Evolutionary conservation across 2,113 vertebrate genomes (phyloP).

Genomic region (Scartelaos histophorus): DNA sequence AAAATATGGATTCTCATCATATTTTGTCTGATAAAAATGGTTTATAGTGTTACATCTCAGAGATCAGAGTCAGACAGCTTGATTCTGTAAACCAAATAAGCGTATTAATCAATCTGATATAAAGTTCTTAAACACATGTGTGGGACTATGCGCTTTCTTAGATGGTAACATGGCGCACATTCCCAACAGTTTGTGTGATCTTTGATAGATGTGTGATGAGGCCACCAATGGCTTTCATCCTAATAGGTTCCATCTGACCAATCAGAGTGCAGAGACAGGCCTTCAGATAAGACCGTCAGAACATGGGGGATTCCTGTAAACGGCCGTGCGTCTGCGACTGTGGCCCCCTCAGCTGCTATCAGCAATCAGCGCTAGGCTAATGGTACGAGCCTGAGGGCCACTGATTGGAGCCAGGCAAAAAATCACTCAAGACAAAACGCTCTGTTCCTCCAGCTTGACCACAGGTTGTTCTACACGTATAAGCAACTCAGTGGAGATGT

Average conservation of each 20-base stretch:
- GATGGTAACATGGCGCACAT: conserved; percentile 31
- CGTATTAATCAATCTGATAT: neutral
- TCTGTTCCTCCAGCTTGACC: conserved; percentile 40
- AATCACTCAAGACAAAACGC: conserved; percentile 60
- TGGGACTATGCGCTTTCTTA: conserved; percentile 28
- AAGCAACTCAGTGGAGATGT: conserved; percentile 29
- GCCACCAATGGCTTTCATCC: conserved; percentile 69
- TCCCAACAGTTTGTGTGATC: conserved; percentile 48
- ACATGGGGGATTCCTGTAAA: conserved; percentile 64
- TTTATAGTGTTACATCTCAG: too few relatives aligned
- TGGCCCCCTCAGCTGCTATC: conserved; percentile 59
- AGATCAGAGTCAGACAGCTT: neutral
- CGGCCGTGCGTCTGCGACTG: conserved; percentile 36
- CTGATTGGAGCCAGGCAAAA: conserved; percentile 71
- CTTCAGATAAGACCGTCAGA: conserved; percentile 60
- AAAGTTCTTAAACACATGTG: neutral
- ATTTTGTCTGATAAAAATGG: too few relatives aligned
- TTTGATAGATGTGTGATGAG: conserved; percentile 64
- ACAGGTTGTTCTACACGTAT: conserved; percentile 35
- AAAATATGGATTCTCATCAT: too few relatives aligned
- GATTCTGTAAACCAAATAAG: neutral
- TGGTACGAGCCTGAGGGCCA: conserved; percentile 56
- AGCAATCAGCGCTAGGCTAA: conserved; percentile 70
- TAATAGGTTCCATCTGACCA: conserved; percentile 76
- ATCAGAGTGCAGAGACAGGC: conserved; percentile 62